Conservation (phyloP, 2,113 vertebrate genomes). For the Callospermophilus lateralis region DNA sequence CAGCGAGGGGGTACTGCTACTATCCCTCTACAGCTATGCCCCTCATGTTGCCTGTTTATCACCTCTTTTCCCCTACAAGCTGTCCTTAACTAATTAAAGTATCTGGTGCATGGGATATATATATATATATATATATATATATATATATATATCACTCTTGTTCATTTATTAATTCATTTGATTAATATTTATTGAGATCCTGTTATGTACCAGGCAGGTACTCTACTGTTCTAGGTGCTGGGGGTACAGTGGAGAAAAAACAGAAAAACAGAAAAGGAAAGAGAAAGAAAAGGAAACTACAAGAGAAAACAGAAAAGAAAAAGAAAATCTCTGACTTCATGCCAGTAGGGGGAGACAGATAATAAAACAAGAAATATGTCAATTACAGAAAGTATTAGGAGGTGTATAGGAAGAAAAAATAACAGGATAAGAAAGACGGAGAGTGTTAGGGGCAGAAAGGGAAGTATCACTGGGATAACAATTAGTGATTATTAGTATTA, state of each 20-base stretch:
- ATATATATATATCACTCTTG: neutral
- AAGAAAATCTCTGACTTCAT: slow-evolving; percentile 6
- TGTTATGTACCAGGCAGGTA: neutral
- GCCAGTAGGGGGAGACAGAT: slow-evolving; percentile 75
- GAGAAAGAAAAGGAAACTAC: too few relatives aligned
- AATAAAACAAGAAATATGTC: slow-evolving; percentile 59
- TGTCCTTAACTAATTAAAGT: slow-evolving; percentile 29
- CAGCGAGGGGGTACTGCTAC: neutral
- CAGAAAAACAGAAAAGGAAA: neutral
- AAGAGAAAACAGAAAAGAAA: too few relatives aligned
- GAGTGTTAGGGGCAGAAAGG: neutral
- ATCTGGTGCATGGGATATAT: neutral
- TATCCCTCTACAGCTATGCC: neutral
- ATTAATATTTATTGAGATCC: neutral
- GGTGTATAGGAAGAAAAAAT: neutral
- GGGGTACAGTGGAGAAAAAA: neutral
- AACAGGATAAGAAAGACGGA: neutral
- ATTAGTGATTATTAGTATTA: slow-evolving; percentile 38
- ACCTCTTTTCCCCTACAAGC: slow-evolving; percentile 21
- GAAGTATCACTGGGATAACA: neutral
- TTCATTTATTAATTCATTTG: neutral
- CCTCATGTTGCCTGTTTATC: neutral
- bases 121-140: too few relatives aligned
- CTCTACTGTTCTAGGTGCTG: neutral
- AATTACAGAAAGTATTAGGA: neutral